phyloP scores from a whole-genome alignment of 1,140 invertebrate genomes.

The Drosophila suzukii region DNA sequence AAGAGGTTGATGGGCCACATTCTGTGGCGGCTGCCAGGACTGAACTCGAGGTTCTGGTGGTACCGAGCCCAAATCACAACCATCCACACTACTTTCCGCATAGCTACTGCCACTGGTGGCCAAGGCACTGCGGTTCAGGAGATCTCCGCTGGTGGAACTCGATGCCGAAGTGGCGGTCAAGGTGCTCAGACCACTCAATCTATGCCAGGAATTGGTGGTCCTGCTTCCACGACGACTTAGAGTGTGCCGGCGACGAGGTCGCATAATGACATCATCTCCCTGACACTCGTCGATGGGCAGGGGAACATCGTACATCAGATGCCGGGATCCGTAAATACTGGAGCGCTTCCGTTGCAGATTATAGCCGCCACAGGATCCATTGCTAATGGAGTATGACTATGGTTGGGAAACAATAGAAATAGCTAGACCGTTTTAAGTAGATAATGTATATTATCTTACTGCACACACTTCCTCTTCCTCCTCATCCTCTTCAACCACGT shows the following conservation, averaged over 20 bases:
- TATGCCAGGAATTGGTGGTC: conserved; percentile 62
- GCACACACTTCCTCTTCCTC: conserved; percentile 65
- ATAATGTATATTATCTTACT: conserved; percentile 28
- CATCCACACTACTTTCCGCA: conserved; percentile 58
- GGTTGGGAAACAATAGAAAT: no score
- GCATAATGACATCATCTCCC: conserved; percentile 75
- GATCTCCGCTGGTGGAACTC: conserved; percentile 64
- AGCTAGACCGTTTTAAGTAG: no score
- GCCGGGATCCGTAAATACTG: conserved; percentile 86
- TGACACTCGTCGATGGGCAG: conserved; percentile 87
- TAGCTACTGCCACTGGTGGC: conserved; percentile 71
- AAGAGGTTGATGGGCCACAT: conserved; percentile 57
- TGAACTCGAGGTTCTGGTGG: conserved; percentile 34
- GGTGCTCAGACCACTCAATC: conserved; percentile 64
- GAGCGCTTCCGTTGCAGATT: conserved; percentile 70
- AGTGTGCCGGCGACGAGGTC: conserved; percentile 59
- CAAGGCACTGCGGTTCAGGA: conserved; percentile 58
- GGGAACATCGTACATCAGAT: conserved; percentile 87
- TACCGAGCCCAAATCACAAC: conserved; percentile 22
- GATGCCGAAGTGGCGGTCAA: conserved; percentile 67
- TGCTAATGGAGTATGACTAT: conserved; percentile 46
- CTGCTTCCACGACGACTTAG: conserved; percentile 49
- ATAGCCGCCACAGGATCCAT: conserved; percentile 40
- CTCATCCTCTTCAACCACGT: conserved; percentile 48
- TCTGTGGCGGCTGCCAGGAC: conserved; percentile 52